Conservation (phyloP, 2,113 vertebrate species). For the Chascanopsetta lugubris region DNA sequence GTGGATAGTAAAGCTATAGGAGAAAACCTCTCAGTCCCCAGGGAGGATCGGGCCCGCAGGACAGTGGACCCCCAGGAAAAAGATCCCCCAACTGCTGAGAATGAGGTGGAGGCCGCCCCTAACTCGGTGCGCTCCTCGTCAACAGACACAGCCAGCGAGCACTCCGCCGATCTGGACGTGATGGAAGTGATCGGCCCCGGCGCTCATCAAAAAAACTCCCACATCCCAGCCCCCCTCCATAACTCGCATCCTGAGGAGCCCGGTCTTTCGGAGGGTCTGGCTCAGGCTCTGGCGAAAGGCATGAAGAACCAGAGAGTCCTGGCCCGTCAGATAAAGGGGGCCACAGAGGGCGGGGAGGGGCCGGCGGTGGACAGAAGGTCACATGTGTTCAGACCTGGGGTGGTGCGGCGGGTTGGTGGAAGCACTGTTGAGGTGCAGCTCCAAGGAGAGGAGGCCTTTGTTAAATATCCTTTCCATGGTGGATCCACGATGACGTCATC, state of each 20-base stretch:
- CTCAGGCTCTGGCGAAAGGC: slow-evolving; percentile 81
- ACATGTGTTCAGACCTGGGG: slow-evolving; percentile 82
- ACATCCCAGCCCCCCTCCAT: slow-evolving; percentile 35
- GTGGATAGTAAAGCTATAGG: slow-evolving; percentile 55
- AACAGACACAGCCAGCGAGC: slow-evolving; percentile 90
- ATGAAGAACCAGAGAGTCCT: slow-evolving; percentile 88
- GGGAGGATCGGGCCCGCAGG: slow-evolving; percentile 54
- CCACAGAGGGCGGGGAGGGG: slow-evolving; percentile 58
- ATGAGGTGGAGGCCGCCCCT: slow-evolving; percentile 69
- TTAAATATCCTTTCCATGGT: slow-evolving; percentile 81
- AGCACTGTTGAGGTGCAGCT: slow-evolving; percentile 85
- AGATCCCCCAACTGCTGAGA: slow-evolving; percentile 55
- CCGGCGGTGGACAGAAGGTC: slow-evolving; percentile 23
- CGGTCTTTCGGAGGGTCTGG: slow-evolving; percentile 61
- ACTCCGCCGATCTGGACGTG: slow-evolving; percentile 85
- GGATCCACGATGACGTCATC: slow-evolving; percentile 51
- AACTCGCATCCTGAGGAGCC: slow-evolving; percentile 43
- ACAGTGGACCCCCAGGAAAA: slow-evolving; percentile 52
- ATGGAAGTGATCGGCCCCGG: slow-evolving; percentile 69
- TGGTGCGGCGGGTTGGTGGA: slow-evolving; percentile 84
- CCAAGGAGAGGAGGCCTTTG: slow-evolving; percentile 79
- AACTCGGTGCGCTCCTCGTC: slow-evolving; percentile 85
- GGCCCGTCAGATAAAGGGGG: slow-evolving; percentile 75
- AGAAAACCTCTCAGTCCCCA: slow-evolving; percentile 53
- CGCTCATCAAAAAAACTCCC: slow-evolving; percentile 50